Evolutionary conservation across 2,888 invertebrate species (phyloP).

Genomic region (Cephonodes hylas): DNA sequence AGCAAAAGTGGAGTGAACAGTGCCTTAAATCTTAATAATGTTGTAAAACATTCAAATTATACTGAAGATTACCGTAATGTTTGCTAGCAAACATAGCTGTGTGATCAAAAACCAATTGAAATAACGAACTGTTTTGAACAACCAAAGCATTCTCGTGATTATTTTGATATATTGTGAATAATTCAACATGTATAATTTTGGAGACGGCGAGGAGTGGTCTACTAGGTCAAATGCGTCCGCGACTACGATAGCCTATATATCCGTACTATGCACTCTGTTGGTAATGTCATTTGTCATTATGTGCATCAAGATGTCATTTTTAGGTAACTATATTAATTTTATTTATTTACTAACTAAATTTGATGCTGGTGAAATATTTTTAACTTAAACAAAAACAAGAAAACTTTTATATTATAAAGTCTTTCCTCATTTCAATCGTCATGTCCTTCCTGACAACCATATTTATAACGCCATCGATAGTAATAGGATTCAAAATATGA

Average conservation of each 20-base stretch:
- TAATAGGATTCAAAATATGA: too few species aligned
- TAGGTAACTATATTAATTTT: constrained; percentile 39
- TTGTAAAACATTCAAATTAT: neutral
- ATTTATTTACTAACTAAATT: neutral
- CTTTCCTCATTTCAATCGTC: too few species aligned
- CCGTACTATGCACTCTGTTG: constrained; percentile 40
- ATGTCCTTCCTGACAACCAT: too few species aligned
- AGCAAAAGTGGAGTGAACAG: neutral
- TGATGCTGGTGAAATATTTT: neutral
- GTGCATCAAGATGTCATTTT: constrained; percentile 47
- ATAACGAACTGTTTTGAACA: constrained; percentile 19
- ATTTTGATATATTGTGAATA: neutral
- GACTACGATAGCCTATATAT: constrained; percentile 28
- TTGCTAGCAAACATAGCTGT: constrained; percentile 24
- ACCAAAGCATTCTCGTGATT: constrained; percentile 12
- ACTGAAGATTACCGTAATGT: neutral
- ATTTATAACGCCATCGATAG: too few species aligned
- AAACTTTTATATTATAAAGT: too few species aligned
- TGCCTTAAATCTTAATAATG: neutral
- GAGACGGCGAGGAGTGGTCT: constrained; percentile 12
- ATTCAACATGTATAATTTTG: constrained; percentile 25
- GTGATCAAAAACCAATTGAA: constrained; percentile 22
- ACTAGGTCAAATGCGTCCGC: constrained; percentile 17
- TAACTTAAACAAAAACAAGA: too few species aligned
- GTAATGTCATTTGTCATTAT: constrained; percentile 53